phyloP scores from a whole-genome alignment of 1,140 invertebrate species.

The Odontomachus brunneus region DNA sequence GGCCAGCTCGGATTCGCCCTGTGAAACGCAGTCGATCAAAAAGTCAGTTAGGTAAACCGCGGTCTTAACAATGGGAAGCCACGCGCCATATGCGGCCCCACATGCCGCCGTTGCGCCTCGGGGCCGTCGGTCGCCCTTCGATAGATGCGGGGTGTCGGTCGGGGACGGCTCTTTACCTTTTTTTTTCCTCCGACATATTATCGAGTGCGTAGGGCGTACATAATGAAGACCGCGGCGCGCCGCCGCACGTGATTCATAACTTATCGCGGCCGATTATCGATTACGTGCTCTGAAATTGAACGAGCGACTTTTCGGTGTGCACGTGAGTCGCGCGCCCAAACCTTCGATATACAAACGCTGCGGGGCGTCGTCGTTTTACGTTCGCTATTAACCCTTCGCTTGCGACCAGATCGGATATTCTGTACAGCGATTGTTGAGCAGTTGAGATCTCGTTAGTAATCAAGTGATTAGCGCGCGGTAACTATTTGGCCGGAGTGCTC shows the following conservation, averaged over 20 bases:
- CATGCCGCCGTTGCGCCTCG: constrained; percentile 73
- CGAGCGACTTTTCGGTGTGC: constrained; percentile 15
- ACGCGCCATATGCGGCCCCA: constrained; percentile 81
- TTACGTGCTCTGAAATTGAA: constrained; percentile 54
- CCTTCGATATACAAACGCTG: neutral
- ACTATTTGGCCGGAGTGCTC: neutral
- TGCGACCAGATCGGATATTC: neutral
- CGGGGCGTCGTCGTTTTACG: neutral
- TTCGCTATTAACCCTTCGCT: constrained; percentile 24
- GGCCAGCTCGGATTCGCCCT: constrained; percentile 56
- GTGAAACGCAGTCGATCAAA: constrained; percentile 75
- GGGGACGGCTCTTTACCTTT: constrained; percentile 44
- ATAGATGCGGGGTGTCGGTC: constrained; percentile 19
- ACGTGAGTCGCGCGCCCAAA: neutral
- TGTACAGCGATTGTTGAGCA: neutral
- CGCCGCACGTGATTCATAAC: constrained; percentile 65
- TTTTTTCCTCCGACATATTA: constrained; percentile 24
- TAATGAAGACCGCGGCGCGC: constrained; percentile 61
- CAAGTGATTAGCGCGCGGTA: neutral
- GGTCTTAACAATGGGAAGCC: constrained; percentile 80
- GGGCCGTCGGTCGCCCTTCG: constrained; percentile 36
- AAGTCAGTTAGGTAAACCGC: constrained; percentile 80
- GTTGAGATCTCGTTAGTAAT: constrained; percentile 4
- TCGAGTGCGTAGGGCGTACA: constrained; percentile 44
- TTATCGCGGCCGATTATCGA: constrained; percentile 62